These are phyloP conservation scores for Icerya purchasi DNA, from an alignment of 2,888 invertebrate species.

Conservation along the genomic window DNA sequence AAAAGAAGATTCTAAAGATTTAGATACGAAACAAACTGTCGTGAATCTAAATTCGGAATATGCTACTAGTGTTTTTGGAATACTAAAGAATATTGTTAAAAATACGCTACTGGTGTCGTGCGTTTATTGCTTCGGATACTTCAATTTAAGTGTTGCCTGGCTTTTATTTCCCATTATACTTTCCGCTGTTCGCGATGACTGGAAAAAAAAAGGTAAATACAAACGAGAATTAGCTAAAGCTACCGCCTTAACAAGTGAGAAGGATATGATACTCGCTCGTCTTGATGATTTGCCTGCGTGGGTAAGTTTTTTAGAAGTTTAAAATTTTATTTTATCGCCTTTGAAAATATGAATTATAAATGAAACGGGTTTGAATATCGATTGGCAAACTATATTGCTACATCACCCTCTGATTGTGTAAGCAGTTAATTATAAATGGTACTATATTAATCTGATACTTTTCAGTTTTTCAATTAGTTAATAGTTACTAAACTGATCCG, in stretches of 20 bases:
- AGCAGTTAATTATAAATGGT: too few species aligned
- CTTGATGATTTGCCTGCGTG: constrained; percentile 83
- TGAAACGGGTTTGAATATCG: too few species aligned
- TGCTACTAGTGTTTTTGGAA: constrained; percentile 31
- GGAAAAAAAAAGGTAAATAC: constrained; percentile 44
- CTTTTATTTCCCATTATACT: constrained; percentile 57
- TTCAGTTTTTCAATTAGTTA: too few species aligned
- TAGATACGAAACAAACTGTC: too few species aligned
- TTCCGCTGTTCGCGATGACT: constrained; percentile 56
- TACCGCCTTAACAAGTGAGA: constrained; percentile 42
- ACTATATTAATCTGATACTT: too few species aligned
- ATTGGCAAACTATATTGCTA: too few species aligned
- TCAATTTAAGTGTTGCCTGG: constrained; percentile 79
- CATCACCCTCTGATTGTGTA: too few species aligned
- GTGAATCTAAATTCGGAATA: not conserved
- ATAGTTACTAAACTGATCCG: too few species aligned
- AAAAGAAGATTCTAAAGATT: too few species aligned
- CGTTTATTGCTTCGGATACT: constrained; percentile 59
- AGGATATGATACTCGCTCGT: constrained; percentile 63
- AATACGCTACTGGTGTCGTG: constrained; percentile 49
- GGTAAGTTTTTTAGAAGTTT: too few species aligned
- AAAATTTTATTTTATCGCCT: too few species aligned
- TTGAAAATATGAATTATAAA: too few species aligned
- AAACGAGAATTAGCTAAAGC: constrained; percentile 30
- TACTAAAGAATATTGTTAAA: constrained; percentile 40